Evolutionary conservation across 1,140 invertebrate species (phyloP).

Genomic region (Caerostris extrusa): DNA sequence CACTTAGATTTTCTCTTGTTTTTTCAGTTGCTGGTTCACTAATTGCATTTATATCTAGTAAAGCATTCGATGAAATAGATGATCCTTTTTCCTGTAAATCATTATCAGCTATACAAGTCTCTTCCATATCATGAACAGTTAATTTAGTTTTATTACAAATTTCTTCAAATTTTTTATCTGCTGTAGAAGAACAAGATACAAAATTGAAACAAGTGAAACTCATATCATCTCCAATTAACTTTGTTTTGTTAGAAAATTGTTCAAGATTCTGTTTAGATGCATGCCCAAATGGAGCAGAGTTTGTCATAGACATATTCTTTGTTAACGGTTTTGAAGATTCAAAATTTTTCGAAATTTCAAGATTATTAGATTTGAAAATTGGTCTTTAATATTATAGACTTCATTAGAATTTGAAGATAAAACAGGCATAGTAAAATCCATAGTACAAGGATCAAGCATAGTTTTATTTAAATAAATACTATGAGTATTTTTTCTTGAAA

Average conservation of each 20-base stretch:
- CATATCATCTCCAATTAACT: neutral
- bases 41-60: neutral
- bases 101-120: neutral
- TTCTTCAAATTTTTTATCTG: neutral
- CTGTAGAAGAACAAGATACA: neutral
- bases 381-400: no score
- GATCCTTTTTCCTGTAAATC: neutral
- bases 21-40: neutral
- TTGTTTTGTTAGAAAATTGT: neutral
- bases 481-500: no score
- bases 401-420: no score
- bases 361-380: neutral
- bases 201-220: neutral
- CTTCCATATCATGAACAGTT: constrained; percentile 25
- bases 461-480: no score
- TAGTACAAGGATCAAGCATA: no score
- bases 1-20: neutral
- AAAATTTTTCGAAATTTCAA: neutral
- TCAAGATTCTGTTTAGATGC: neutral
- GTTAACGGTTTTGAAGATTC: neutral
- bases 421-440: no score
- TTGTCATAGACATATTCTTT: neutral
- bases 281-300: neutral
- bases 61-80: neutral
- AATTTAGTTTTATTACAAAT: neutral